phyloP scores from a whole-genome alignment of 2,888 invertebrate species.

The Agrilus biguttatus region DNA sequence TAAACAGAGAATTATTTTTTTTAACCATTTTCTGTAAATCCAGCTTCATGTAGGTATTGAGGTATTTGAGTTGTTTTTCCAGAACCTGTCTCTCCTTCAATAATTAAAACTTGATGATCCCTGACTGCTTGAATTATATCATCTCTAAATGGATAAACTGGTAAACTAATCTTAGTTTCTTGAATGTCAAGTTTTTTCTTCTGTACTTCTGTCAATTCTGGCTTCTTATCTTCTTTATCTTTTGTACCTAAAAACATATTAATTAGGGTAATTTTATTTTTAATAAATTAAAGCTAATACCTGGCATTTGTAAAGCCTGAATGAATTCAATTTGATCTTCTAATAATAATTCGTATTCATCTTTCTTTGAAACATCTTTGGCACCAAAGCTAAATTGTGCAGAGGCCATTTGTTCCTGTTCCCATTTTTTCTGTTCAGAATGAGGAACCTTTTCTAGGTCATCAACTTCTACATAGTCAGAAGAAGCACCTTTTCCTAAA shows the following conservation, averaged over 20 bases:
- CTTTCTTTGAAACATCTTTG: slow-evolving; percentile 50
- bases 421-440: slow-evolving; percentile 89
- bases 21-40: slow-evolving; percentile 58
- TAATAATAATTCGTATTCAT: slow-evolving; percentile 83
- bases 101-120: slow-evolving; percentile 78
- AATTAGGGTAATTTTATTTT: background rate
- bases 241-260: slow-evolving; percentile 25
- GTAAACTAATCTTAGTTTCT: slow-evolving; percentile 84
- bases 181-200: slow-evolving; percentile 67
- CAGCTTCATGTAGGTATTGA: slow-evolving; percentile 92
- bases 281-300: slow-evolving; percentile 22
- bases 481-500: slow-evolving; percentile 54
- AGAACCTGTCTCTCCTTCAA: slow-evolving; percentile 97
- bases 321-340: slow-evolving; percentile 98
- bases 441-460: slow-evolving; percentile 71
- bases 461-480: slow-evolving; percentile 71
- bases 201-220: slow-evolving; percentile 50
- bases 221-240: slow-evolving; percentile 39
- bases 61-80: slow-evolving; percentile 99
- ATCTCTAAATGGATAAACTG: slow-evolving; percentile 84
- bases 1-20: slow-evolving; percentile 1
- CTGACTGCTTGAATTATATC: slow-evolving; percentile 83
- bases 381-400: slow-evolving; percentile 90
- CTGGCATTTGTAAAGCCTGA: slow-evolving; percentile 72
- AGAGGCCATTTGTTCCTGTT: slow-evolving; percentile 88